Conservation (phyloP, 2,113 vertebrate species). For the Istiophorus platypterus region DNA sequence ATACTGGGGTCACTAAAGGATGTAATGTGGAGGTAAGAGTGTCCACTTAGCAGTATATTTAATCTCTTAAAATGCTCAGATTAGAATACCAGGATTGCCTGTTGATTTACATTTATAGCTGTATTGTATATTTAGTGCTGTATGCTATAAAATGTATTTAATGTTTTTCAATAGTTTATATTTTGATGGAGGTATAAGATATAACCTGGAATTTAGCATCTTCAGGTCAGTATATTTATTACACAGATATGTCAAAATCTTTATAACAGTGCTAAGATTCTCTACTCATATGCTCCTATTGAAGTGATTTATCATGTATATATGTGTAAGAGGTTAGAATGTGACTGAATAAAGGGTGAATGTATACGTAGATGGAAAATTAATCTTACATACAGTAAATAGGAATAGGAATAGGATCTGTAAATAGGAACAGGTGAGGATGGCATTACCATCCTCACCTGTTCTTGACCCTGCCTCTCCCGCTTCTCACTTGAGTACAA, state of each 20-base stretch:
- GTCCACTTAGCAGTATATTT: not conserved
- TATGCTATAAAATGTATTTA: not conserved
- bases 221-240: not conserved
- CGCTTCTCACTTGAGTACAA: not conserved
- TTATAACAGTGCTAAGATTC: too few species aligned
- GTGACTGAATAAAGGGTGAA: not conserved
- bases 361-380: not conserved
- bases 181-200: not conserved
- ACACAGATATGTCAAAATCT: not conserved
- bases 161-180: not conserved
- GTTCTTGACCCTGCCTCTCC: not conserved
- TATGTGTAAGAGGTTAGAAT: not conserved
- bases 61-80: not conserved
- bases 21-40: conserved; percentile 91
- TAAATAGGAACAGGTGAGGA: too few species aligned
- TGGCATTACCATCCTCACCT: not conserved
- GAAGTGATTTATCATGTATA: not conserved
- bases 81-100: not conserved
- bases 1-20: conserved; percentile 95
- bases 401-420: too few species aligned
- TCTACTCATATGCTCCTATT: too few species aligned
- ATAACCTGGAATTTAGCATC: not conserved
- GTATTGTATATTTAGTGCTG: not conserved
- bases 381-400: too few species aligned
- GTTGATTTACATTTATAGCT: not conserved